phyloP scores from a whole-genome alignment of 2,888 invertebrate species.

The Heteropelma amictum region DNA sequence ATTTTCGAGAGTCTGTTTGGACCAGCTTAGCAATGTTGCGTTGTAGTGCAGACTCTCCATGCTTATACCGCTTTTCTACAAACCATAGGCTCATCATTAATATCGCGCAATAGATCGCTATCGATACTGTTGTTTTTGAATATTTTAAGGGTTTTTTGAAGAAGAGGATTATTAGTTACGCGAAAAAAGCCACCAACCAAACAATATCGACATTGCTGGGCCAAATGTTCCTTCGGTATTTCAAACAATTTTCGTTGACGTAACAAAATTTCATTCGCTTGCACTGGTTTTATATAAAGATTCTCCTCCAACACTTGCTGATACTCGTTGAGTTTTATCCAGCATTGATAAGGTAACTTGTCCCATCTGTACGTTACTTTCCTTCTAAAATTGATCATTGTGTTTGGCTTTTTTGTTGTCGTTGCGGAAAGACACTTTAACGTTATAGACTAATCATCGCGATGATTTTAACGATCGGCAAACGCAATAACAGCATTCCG shows the following conservation, averaged over 20 bases:
- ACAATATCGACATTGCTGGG: constrained; percentile 28
- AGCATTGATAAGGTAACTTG: not conserved
- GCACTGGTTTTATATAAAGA: rapidly evolving
- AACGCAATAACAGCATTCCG: too few species aligned
- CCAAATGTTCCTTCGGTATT: constrained; percentile 25
- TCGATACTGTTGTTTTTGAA: not conserved
- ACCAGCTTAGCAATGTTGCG: constrained; percentile 32
- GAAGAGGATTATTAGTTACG: not conserved
- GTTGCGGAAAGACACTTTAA: constrained; percentile 11
- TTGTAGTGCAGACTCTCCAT: not conserved
- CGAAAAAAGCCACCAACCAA: constrained; percentile 40
- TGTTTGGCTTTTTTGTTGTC: not conserved
- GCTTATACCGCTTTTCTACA: constrained; percentile 51
- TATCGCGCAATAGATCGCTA: too few species aligned
- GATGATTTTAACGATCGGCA: too few species aligned
- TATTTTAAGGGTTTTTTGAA: not conserved
- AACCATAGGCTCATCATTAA: not conserved
- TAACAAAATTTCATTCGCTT: not conserved
- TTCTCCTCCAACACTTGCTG: not conserved
- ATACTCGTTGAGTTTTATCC: constrained; percentile 3
- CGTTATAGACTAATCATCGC: constrained; percentile 27
- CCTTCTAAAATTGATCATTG: not conserved
- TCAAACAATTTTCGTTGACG: constrained; percentile 15
- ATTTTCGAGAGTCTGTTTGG: constrained; percentile 52
- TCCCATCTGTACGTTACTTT: not conserved